Conservation (phyloP, 2,797 vertebrate species). For the Acrossocheilus fasciatus region DNA sequence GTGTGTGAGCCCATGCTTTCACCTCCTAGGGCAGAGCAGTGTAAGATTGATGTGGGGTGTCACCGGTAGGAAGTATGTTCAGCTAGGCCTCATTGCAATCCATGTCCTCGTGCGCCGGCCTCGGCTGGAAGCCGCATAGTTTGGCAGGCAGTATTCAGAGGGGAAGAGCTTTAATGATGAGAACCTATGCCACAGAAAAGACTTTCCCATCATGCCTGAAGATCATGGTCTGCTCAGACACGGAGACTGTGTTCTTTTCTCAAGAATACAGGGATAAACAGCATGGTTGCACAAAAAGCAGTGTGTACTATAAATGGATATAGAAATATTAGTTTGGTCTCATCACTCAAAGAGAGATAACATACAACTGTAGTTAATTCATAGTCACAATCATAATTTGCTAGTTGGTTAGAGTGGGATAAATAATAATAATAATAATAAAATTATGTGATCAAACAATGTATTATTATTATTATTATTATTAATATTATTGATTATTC, state of each 20-base stretch:
- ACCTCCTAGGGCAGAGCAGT: slow-evolving; percentile 72
- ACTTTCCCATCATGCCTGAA: slow-evolving; percentile 78
- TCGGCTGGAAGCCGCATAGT: slow-evolving; percentile 89
- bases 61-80: slow-evolving; percentile 90
- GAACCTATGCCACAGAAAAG: slow-evolving; percentile 84
- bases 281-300: slow-evolving; percentile 5
- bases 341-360: background rate
- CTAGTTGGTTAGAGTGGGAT: background rate
- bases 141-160: slow-evolving; percentile 87
- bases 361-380: background rate
- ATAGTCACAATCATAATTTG: background rate
- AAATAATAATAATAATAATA: background rate
- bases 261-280: slow-evolving; percentile 27
- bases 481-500: background rate
- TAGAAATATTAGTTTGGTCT: background rate
- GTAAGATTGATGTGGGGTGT: slow-evolving; percentile 94
- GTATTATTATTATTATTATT: background rate
- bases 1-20: slow-evolving; percentile 44
- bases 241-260: slow-evolving; percentile 67
- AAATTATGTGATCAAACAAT: background rate
- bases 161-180: slow-evolving; percentile 88
- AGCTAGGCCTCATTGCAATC: slow-evolving; percentile 89
- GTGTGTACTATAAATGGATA: background rate
- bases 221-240: slow-evolving; percentile 36
- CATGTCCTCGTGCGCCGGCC: slow-evolving; percentile 85